Evolutionary conservation across 2,888 invertebrate genomes (phyloP).

Genomic region (Sipha maydis): DNA sequence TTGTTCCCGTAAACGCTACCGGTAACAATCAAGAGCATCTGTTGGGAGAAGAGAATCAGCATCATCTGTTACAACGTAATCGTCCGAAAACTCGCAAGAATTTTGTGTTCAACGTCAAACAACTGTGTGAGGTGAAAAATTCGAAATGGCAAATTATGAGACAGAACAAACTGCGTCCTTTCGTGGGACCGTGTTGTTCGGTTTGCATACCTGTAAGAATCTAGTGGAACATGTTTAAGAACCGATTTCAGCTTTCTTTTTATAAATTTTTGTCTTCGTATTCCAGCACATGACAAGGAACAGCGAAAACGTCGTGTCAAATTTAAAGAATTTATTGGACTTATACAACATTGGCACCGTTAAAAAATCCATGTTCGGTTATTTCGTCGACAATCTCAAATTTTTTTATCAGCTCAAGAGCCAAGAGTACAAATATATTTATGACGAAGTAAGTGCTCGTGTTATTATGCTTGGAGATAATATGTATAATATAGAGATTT

Average conservation of each 20-base stretch:
- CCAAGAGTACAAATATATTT: conserved; percentile 49
- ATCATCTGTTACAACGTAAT: neutral
- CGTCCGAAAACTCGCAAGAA: neutral
- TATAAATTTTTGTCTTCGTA: neutral
- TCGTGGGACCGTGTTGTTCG: conserved; percentile 19
- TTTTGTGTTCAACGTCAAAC: conserved; percentile 1
- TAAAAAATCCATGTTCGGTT: conserved; percentile 29
- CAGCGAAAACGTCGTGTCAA: neutral
- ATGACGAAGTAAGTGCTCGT: conserved; percentile 53
- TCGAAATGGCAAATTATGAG: neutral
- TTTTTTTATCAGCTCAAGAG: conserved; percentile 41
- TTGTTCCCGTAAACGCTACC: neutral
- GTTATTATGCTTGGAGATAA: neutral
- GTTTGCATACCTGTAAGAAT: conserved; percentile 50
- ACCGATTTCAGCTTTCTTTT: neutral
- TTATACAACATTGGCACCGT: conserved; percentile 13
- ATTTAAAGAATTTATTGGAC: conserved; percentile 47
- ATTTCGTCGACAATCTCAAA: conserved; percentile 8
- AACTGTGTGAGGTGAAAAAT: neutral
- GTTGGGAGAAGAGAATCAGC: no score
- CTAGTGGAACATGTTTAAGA: neutral
- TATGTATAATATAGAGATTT: neutral
- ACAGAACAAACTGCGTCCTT: neutral
- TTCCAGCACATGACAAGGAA: neutral
- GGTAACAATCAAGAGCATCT: neutral